Evolutionary conservation across 2,888 invertebrate genomes (phyloP).

Genomic region (Tortrix viridana): DNA sequence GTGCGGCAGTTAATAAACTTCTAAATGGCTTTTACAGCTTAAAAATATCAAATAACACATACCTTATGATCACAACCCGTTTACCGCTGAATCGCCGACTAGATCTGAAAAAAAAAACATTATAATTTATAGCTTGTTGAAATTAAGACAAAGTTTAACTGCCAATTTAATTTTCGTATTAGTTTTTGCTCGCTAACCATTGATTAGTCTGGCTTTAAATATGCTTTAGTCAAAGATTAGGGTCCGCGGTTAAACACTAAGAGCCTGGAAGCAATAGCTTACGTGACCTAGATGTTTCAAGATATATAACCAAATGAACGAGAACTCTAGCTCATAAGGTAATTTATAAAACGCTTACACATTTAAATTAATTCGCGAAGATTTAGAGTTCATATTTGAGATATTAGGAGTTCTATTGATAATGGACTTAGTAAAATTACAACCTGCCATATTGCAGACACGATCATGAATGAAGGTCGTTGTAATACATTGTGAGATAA

Average conservation of each 20-base stretch:
- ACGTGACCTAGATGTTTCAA: constrained; percentile 81
- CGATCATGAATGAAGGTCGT: constrained; percentile 75
- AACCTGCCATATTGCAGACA: constrained; percentile 79
- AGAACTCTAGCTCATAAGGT: constrained; percentile 48
- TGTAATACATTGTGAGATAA: constrained; percentile 44
- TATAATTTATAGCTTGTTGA: constrained; percentile 3
- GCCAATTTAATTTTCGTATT: constrained; percentile 23
- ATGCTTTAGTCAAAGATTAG: constrained; percentile 73
- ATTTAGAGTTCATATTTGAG: constrained; percentile 40
- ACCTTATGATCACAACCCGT: constrained; percentile 15
- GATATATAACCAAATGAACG: constrained; percentile 56
- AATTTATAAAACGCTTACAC: constrained; percentile 15
- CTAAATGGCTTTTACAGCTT: background rate
- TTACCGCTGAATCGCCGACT: constrained; percentile 1
- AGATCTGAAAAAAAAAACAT: constrained; percentile 24
- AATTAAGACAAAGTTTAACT: constrained; percentile 9
- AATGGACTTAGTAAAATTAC: constrained; percentile 71
- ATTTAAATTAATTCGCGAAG: background rate
- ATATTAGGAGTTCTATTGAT: constrained; percentile 45
- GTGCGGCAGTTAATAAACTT: too few relatives aligned
- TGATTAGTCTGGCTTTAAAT: constrained; percentile 67
- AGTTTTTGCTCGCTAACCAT: constrained; percentile 64
- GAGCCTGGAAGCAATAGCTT: constrained; percentile 73
- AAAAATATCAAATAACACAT: background rate
- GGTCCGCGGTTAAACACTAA: constrained; percentile 69